These are phyloP conservation scores for Drosophila orosa DNA, from an alignment of 1,140 invertebrate species.

Conservation along the genomic window DNA sequence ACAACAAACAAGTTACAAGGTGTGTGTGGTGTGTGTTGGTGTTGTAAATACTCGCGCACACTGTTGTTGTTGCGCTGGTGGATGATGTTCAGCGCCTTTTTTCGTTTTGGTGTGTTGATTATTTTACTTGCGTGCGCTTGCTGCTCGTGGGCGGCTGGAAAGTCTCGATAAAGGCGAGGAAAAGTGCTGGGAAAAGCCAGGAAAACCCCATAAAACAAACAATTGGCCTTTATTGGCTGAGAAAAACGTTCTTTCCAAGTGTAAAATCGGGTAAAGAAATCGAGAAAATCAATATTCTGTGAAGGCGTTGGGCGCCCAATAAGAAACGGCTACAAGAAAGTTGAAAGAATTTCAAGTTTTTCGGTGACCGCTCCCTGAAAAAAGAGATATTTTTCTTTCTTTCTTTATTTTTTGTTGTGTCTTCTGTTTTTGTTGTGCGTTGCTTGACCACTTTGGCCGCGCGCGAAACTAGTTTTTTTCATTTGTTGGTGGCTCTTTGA, in stretches of 20 bases:
- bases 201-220: slow-evolving; percentile 19
- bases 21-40: slow-evolving; percentile 60
- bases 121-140: slow-evolving; percentile 76
- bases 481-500: slow-evolving; percentile 36
- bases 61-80: slow-evolving; percentile 73
- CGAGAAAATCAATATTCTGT: slow-evolving; percentile 70
- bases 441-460: slow-evolving; percentile 75
- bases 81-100: slow-evolving; percentile 82
- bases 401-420: slow-evolving; percentile 36
- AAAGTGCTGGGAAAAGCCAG: slow-evolving; percentile 23
- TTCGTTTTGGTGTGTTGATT: slow-evolving; percentile 65
- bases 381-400: slow-evolving; percentile 45
- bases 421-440: slow-evolving; percentile 50
- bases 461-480: slow-evolving; percentile 68
- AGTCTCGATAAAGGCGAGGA: slow-evolving; percentile 22
- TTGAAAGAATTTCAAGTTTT: slow-evolving; percentile 52
- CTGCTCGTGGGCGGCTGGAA: slow-evolving; percentile 69
- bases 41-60: slow-evolving; percentile 74
- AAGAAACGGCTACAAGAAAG: slow-evolving; percentile 56
- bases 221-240: slow-evolving; percentile 1
- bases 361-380: slow-evolving; percentile 67
- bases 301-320: slow-evolving; percentile 48
- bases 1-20: slow-evolving; percentile 82
- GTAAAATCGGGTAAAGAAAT: slow-evolving; percentile 45
- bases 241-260: slow-evolving; percentile 34